Evolutionary conservation across 2,888 invertebrate species (phyloP).

Genomic region (Blastobasis adustella): DNA sequence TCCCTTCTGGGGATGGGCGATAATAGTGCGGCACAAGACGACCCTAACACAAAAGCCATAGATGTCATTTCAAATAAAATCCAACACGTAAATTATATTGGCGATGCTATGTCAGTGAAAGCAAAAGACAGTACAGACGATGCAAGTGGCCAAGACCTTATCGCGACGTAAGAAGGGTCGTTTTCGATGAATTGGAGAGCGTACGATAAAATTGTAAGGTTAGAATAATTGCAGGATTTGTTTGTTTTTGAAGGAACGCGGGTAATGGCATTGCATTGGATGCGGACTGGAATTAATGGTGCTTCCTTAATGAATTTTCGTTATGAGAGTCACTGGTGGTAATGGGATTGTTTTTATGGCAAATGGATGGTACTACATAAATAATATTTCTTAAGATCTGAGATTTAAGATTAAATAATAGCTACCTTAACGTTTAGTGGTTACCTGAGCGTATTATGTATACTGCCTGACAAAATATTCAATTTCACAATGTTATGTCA

Average conservation of each 20-base stretch:
- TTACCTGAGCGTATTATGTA: too few species aligned
- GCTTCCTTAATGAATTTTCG: slow-evolving; percentile 66
- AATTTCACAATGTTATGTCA: too few species aligned
- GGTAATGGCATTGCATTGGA: slow-evolving; percentile 60
- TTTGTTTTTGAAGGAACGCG: slow-evolving; percentile 65
- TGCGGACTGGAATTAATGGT: slow-evolving; percentile 60
- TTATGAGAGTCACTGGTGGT: slow-evolving; percentile 53
- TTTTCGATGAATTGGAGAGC: slow-evolving; percentile 11
- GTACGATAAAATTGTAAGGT: slow-evolving; percentile 28
- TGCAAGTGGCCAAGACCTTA: slow-evolving; percentile 24
- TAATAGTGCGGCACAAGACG: slow-evolving; percentile 3
- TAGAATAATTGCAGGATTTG: slow-evolving; percentile 69
- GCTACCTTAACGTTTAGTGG: too few species aligned
- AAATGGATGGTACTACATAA: slow-evolving; percentile 21
- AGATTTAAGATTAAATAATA: background rate
- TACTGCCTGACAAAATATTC: too few species aligned
- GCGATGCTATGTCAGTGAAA: slow-evolving; percentile 36
- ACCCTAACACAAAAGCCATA: slow-evolving; percentile 30
- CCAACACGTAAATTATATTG: slow-evolving; percentile 15
- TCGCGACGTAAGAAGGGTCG: slow-evolving; percentile 13
- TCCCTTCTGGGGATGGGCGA: slow-evolving; percentile 33
- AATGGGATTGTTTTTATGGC: slow-evolving; percentile 46
- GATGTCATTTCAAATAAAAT: slow-evolving; percentile 28
- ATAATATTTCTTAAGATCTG: background rate
- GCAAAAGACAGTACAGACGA: slow-evolving; percentile 27